Evolutionary conservation across 2,888 invertebrate genomes (phyloP).

Genomic region (Drosophila algonquin): DNA sequence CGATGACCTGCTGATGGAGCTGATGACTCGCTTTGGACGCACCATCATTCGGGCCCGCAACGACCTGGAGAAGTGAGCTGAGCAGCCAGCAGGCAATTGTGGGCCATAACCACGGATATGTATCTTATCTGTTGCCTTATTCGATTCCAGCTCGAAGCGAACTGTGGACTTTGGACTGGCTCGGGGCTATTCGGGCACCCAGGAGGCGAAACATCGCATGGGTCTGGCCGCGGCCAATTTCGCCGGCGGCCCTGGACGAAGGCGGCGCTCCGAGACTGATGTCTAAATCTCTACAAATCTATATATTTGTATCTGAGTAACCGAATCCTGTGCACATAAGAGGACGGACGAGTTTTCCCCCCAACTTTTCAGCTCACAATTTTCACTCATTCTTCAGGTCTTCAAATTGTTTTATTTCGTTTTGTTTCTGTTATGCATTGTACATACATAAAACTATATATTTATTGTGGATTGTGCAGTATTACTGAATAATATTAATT

Average conservation of each 20-base stretch:
- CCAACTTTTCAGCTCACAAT: constrained; percentile 19
- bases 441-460: constrained; percentile 53
- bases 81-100: neutral
- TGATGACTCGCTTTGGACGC: constrained; percentile 90
- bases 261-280: constrained; percentile 88
- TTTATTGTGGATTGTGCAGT: constrained; percentile 28
- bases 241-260: constrained; percentile 94
- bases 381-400: constrained; percentile 17
- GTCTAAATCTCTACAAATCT: constrained; percentile 64
- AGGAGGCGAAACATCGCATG: constrained; percentile 96
- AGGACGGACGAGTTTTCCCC: constrained; percentile 33
- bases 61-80: constrained; percentile 90
- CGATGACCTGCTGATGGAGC: constrained; percentile 89
- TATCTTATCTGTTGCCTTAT: constrained; percentile 4
- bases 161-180: constrained; percentile 94
- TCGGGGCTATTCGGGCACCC: constrained; percentile 94
- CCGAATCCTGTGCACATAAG: constrained; percentile 18
- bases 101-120: neutral
- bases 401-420: constrained; percentile 31
- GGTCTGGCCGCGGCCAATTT: constrained; percentile 95
- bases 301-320: constrained; percentile 6
- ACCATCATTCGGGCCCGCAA: constrained; percentile 90
- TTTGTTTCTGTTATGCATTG: constrained; percentile 47
- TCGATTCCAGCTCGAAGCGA: constrained; percentile 89
- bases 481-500: constrained; percentile 25